Conservation (phyloP, 2,797 vertebrate species). For the Chromobotia macracanthus region DNA sequence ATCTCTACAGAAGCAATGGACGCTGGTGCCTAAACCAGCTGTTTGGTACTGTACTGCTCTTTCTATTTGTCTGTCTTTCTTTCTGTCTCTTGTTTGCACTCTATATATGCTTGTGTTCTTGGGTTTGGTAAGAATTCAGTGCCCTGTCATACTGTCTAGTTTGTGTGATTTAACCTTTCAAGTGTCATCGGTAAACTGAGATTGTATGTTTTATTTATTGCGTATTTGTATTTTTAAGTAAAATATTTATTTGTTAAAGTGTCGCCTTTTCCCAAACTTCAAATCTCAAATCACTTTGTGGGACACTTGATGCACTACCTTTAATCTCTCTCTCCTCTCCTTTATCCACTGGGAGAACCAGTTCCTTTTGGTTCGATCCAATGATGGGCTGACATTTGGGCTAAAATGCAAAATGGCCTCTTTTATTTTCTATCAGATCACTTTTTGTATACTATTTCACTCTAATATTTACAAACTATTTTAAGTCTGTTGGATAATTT, state of each 20-base stretch:
- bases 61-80: constrained; percentile 28
- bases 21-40: constrained; percentile 78
- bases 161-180: constrained; percentile 87
- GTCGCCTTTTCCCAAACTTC: constrained; percentile 65
- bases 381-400: constrained; percentile 81
- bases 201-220: constrained; percentile 59
- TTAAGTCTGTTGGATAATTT: constrained; percentile 90
- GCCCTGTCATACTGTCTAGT: constrained; percentile 84
- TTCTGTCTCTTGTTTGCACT: constrained; percentile 32
- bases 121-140: constrained; percentile 76
- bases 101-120: constrained; percentile 62
- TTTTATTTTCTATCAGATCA: constrained; percentile 44
- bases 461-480: constrained; percentile 79
- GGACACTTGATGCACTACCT: constrained; percentile 97
- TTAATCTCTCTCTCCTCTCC: constrained; percentile 69
- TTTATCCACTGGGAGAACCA: constrained; percentile 42
- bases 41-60: constrained; percentile 85
- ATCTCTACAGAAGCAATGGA: constrained; percentile 86
- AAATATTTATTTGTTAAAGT: constrained; percentile 80
- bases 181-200: constrained; percentile 71
- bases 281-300: constrained; percentile 81
- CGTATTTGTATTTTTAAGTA: constrained; percentile 52
- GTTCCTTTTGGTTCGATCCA: constrained; percentile 64
- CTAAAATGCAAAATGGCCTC: constrained; percentile 55
- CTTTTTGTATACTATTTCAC: constrained; percentile 68